Base-by-base conservation (phyloP, 2,888 invertebrate species). In the Lepidonotus clava region DNA sequence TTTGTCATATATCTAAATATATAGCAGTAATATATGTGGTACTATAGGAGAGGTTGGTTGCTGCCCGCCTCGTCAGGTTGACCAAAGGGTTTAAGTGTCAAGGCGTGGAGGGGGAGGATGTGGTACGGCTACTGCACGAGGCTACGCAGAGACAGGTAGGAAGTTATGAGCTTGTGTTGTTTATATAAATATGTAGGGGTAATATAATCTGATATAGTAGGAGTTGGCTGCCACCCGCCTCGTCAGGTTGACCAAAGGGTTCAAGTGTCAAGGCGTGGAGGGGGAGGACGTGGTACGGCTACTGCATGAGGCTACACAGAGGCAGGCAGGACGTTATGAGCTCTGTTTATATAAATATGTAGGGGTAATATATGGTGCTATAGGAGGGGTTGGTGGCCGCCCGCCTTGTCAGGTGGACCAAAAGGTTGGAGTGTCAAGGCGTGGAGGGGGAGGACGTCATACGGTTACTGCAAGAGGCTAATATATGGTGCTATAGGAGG, bases 51-150 rank as follows among this genome's bases (percentile, higher is more conserved):
- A 98, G 98, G 0, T 40, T 99, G 34, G 98, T 97, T 8, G 96
- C 96, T 92, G 98, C 98, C 32, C 94, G 96, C 53, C 95, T 98
- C 84, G 97, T 97, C 91, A 96, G 97, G 77, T 99, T 98, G 99
- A 99, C 98, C n/a, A 99, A 99, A 95, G 98, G 98, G 6, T 99
- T 99, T 95, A 97, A 97, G 90, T 98, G 98, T 94, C 96, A 96
- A 36, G 98, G 97, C 6, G 98, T 98, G 4, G 97, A 98, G 80
- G 97, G 96, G 6, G 96, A 97, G 93, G 98, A 99, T 93, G 98
- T 99, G 32, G 98, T 98, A 0, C 96, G 96, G 91, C 95, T 98
- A 88, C 95, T 99, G 0, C 96, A 97, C 93, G 97, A 97, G 87
- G 98, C 98, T 21, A 97, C 98, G 87, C 96, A 96, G 8, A 96